These are phyloP conservation scores for Lasioglossum marginatum DNA, from an alignment of 2,888 invertebrate species.

Conservation along the genomic window DNA sequence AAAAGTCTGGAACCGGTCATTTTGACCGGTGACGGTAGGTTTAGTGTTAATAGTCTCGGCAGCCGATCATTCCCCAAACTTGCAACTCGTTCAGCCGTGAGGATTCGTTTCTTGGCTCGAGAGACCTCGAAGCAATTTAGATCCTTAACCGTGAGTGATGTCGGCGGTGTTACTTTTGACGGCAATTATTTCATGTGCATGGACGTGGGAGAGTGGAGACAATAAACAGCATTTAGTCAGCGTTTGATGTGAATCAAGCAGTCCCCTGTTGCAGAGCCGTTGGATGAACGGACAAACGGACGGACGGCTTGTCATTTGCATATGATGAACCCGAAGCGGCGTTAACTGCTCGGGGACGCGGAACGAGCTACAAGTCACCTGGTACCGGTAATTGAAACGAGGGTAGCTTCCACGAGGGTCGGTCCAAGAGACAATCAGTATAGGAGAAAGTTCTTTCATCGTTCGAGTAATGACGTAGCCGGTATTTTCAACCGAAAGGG, in stretches of 20 bases:
- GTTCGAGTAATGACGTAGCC: conserved; percentile 46
- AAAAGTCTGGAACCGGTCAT: no score
- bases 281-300: conserved; percentile 68
- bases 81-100: no score
- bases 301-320: conserved; percentile 78
- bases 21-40: no score
- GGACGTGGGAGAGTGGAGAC: conserved; percentile 46
- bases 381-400: conserved; percentile 81
- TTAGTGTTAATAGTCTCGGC: no score
- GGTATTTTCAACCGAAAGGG: conserved; percentile 41
- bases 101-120: background rate
- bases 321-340: conserved; percentile 73
- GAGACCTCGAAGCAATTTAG: background rate
- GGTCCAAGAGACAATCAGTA: conserved; percentile 60
- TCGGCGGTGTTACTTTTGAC: background rate
- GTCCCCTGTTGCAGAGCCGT: conserved; percentile 59
- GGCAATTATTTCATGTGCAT: conserved; percentile 48
- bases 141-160: background rate
- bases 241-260: conserved; percentile 71
- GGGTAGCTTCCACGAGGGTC: conserved; percentile 74
- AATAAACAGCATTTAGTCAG: conserved; percentile 62
- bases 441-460: conserved; percentile 67
- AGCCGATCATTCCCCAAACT: background rate
- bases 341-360: conserved; percentile 79
- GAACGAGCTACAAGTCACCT: conserved; percentile 81